Base-by-base conservation (phyloP, 1,140 invertebrate species). In the Aphaenogaster rudis region DNA sequence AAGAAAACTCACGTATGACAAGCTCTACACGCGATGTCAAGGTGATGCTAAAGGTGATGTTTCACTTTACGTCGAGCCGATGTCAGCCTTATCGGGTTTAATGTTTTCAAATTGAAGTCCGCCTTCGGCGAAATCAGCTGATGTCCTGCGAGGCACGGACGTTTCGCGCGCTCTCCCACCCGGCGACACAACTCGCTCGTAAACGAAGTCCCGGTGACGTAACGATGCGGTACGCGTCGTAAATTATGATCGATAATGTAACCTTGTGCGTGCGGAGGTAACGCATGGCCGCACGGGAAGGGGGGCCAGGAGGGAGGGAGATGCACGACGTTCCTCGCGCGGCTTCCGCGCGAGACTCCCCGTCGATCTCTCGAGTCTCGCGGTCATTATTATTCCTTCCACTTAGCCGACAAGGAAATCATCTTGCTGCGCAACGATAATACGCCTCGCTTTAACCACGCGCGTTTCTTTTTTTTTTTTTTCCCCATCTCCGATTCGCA, bases 231-330 rank as follows among this genome's bases (percentile, higher is more conserved):
- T 89, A 88, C 92, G 90, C 90, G 92, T 92, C 89, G 93, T 93
- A 94, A 93, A 94, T 94, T 93, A 93, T 91, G 93, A 94, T 94
- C 94, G 93, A 94, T 94, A 94, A 93, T 90, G 93, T 91, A 93
- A 94, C 94, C 94, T 94, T 94, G 94, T 88, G 82, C 91, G 84
- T 72, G 89, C 88, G 54, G 54, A 84, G 80, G 80, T 76, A 84
- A 84, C 69, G 45, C 50, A 48, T 72, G 54, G 67, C 39, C 48
- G 28, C n/a, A 11, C 63, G 45, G 59, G 21, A 15, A 39, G n/a
- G n/a, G 21, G 15, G 3, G 11, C 7, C 2, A 13, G 2, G 33
- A 17, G 36, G 52, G n/a, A 45, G 42, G 71, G 15, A 78, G 66
- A 69, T 45, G 33, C 28, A 57, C 64, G 28, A 74, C 50, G 45